Evolutionary conservation across 2,797 vertebrate genomes (phyloP).

Genomic region (Trachurus trachurus): DNA sequence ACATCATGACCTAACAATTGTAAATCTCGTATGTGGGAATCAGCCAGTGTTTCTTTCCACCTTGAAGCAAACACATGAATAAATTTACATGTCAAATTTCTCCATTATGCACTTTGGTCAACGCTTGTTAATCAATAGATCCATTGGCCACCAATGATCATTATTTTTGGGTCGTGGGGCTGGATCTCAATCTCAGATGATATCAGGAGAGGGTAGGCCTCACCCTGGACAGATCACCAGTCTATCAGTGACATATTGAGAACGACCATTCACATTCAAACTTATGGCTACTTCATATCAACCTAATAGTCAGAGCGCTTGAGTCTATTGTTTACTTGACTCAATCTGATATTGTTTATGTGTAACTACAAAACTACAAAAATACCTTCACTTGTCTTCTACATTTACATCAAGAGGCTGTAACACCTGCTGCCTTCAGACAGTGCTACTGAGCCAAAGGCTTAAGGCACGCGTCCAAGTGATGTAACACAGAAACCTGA

Average conservation of each 20-base stretch:
- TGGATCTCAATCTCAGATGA: too few species aligned
- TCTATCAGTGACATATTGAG: too few species aligned
- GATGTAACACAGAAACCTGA: slow-evolving; percentile 61
- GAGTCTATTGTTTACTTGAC: neutral
- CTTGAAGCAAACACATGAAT: neutral
- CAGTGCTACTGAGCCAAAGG: slow-evolving; percentile 9
- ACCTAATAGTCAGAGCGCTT: too few species aligned
- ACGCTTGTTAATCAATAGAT: too few species aligned
- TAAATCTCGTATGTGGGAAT: neutral
- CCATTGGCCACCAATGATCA: too few species aligned
- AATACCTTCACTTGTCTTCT: neutral
- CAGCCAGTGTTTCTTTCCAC: neutral
- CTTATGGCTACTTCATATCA: too few species aligned
- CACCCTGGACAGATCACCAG: too few species aligned
- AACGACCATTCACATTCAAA: too few species aligned
- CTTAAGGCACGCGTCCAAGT: slow-evolving; percentile 32
- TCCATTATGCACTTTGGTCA: neutral
- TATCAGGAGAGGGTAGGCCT: too few species aligned
- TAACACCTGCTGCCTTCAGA: neutral
- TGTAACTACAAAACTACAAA: neutral
- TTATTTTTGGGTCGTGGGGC: too few species aligned
- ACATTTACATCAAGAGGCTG: neutral
- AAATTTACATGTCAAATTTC: neutral
- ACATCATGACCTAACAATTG: neutral
- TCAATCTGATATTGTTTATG: neutral